phyloP scores from a whole-genome alignment of 2,113 vertebrate genomes.

The human (Homo sapiens) region DNA sequence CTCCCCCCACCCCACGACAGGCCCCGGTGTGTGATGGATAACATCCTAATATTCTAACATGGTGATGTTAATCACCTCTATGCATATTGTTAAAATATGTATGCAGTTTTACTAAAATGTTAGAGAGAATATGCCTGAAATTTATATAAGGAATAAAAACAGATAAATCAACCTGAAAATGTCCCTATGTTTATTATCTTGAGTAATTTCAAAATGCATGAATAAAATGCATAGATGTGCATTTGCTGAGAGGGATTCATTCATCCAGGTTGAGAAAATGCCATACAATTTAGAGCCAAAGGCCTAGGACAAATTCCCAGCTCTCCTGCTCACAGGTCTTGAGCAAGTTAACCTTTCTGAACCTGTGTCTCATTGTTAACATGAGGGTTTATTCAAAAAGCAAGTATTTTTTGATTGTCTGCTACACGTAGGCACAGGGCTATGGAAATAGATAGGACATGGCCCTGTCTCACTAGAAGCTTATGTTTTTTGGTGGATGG shows the following conservation, averaged over 20 bases:
- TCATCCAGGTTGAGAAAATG: neutral
- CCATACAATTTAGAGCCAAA: neutral
- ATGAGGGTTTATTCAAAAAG: neutral
- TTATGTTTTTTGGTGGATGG: neutral
- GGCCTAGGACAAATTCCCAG: neutral
- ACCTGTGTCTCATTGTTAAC: neutral
- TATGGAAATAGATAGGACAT: neutral
- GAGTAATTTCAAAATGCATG: neutral
- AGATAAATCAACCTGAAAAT: neutral
- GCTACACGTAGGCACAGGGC: neutral
- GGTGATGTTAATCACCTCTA: neutral
- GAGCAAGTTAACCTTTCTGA: neutral
- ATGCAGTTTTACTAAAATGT: neutral
- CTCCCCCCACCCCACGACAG: too few relatives aligned
- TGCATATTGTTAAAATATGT: neutral
- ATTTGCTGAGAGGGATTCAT: neutral
- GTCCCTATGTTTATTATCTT: neutral
- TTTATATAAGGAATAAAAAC: slow-evolving; percentile 3
- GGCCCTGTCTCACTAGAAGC: neutral
- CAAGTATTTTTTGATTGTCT: neutral
- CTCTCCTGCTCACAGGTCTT: neutral
- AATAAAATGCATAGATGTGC: neutral
- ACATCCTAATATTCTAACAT: neutral
- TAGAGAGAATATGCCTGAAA: neutral
- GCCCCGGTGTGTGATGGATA: neutral